A percentile compares a stretch with the other conserved stretches of the same genome.
phyloP scores from a whole-genome alignment of 2,797 vertebrate genomes.

The Odontamblyopus rebecca region DNA sequence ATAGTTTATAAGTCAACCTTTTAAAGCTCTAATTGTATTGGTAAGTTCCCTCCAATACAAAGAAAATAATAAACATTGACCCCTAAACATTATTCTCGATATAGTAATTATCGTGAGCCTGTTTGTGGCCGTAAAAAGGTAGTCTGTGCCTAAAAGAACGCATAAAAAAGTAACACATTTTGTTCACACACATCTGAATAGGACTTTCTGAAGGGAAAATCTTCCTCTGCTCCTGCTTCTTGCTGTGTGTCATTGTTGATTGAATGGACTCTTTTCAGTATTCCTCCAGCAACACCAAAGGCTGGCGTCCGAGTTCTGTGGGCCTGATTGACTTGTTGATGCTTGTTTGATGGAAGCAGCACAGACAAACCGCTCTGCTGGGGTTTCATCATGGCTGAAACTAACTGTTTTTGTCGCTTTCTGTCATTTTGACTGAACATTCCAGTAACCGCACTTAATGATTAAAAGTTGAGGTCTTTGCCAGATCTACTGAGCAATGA shows the following conservation, averaged over 20 bases:
- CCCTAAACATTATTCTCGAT: no score
- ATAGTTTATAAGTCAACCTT: no score
- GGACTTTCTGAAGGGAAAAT: constrained; percentile 40
- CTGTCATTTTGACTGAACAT: background rate
- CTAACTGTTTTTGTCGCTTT: background rate
- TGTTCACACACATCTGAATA: constrained; percentile 47
- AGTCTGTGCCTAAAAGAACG: background rate
- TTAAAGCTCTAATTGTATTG: no score
- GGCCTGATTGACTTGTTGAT: constrained; percentile 52
- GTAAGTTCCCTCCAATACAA: no score
- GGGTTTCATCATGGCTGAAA: background rate
- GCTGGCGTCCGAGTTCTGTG: constrained; percentile 45
- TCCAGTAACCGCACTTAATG: background rate
- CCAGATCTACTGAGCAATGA: background rate
- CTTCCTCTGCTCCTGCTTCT: constrained; percentile 13
- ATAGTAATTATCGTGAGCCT: no score
- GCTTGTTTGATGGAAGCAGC: constrained; percentile 37
- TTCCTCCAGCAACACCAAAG: constrained; percentile 53
- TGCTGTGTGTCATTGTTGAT: constrained; percentile 46
- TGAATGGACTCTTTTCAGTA: constrained; percentile 63
- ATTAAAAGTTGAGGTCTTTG: no score
- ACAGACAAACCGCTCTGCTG: constrained; percentile 36
- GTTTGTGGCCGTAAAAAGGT: no score
- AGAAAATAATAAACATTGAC: no score
- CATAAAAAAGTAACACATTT: background rate